Evolutionary conservation across 2,888 invertebrate genomes (phyloP), one percentile per base, ranked within the genome.

Genomic region (Blomia tropicalis): DNA sequence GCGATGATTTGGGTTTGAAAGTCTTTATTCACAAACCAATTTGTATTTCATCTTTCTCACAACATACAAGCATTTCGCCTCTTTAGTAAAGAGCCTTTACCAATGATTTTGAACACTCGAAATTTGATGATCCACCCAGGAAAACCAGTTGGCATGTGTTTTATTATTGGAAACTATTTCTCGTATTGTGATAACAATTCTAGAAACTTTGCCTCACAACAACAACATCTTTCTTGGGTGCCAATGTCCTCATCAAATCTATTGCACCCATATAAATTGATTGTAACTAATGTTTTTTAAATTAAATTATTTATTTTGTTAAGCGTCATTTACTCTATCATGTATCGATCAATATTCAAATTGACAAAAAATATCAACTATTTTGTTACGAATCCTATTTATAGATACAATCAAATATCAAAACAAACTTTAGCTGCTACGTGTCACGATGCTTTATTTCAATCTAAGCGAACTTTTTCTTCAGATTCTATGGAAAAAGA

Each of bases 401-500:
- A 11, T 19, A 7, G 27, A 19, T 27, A 14, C 14, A 22, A 22
- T 11, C 51, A 47, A 27, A 11, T 47, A 7, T 11, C 7, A 7
- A 47, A 27, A 25, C 51, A 27, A 47, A n/a, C 51, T n/a, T 47
- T 47, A 27, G 51, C 51, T 27, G 7, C 51, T 47, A 14, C 23
- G 5, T 7, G n/a, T 7, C 7, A 47, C 7, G n/a, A 47, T 47
- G 23, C 27, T 47, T n/a, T n/a, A n/a, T n/a, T n/a, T n/a, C n/a
- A n/a, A n/a, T n/a, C n/a, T n/a, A n/a, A n/a, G n/a, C n/a, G n/a
- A n/a, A n/a, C n/a, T 14, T 47, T 47, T 47, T 47, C 51, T 47
- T 47, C 51, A 32, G 56, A 56, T 22, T 19, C 4, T 1, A 14
- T 56, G 11, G 58, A 62, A 19, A 29, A 64, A n/a, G 53, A 73